These are phyloP conservation scores for Platanista minor DNA, from an alignment of 2,113 vertebrate species.

Conservation along the genomic window DNA sequence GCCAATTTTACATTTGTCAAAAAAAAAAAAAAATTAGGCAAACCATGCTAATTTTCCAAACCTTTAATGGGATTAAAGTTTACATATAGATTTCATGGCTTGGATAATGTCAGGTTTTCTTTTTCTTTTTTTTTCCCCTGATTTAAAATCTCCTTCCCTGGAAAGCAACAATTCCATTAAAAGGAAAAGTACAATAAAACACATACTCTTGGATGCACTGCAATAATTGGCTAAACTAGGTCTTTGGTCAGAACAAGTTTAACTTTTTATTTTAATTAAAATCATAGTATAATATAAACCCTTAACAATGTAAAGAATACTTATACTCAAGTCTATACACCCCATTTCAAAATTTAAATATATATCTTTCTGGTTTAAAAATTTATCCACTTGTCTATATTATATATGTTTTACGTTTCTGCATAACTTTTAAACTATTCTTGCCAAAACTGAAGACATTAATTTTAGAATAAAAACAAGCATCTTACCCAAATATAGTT, in stretches of 20 bases:
- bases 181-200: not conserved
- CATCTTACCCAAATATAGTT: not conserved
- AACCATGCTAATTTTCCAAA: not conserved
- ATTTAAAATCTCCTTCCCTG: not conserved
- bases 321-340: not conserved
- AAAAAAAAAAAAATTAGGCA: not conserved
- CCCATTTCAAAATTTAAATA: not conserved
- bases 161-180: not conserved
- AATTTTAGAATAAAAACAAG: not conserved
- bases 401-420: not conserved
- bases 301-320: not conserved
- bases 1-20: not conserved
- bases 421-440: not conserved
- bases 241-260: not conserved
- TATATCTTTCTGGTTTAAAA: not conserved
- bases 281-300: not conserved
- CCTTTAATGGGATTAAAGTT: not conserved
- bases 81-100: not conserved
- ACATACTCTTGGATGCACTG: not conserved
- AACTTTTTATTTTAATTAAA: not conserved
- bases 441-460: not conserved
- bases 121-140: not conserved
- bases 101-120: not conserved
- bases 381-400: not conserved
- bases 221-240: not conserved